A percentile compares a stretch with the other conserved stretches of the same genome.
Conservation (phyloP, 2,113 vertebrate species). For the Dissostichus mawsoni region DNA sequence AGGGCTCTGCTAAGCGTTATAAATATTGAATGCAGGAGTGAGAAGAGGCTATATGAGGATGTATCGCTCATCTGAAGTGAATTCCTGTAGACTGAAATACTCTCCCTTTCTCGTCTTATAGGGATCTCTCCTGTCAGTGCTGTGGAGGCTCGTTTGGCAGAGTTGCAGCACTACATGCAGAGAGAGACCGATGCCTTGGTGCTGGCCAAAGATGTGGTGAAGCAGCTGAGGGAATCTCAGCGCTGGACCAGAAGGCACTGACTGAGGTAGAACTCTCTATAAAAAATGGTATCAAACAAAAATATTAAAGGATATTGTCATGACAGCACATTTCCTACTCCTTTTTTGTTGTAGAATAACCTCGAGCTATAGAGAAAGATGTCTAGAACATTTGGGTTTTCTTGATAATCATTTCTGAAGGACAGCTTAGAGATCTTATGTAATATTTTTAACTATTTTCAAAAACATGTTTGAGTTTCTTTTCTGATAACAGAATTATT, state of each 20-base stretch:
- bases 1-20: not conserved
- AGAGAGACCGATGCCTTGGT: constrained; percentile 65
- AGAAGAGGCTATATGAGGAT: constrained; percentile 9
- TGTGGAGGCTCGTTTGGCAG: constrained; percentile 47
- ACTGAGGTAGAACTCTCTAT: constrained; percentile 53
- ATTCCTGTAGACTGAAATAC: not conserved
- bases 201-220: constrained; percentile 73
- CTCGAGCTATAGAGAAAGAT: not conserved
- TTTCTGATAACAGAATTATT: too few species aligned
- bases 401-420: too few species aligned
- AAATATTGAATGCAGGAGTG: constrained; percentile 6
- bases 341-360: not conserved
- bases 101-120: constrained; percentile 13
- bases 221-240: constrained; percentile 70
- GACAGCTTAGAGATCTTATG: too few species aligned
- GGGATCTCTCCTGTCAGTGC: constrained; percentile 34
- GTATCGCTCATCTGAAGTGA: not conserved
- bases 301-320: too few species aligned
- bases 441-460: too few species aligned
- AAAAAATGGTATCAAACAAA: too few species aligned
- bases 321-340: too few species aligned
- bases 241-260: constrained; percentile 68
- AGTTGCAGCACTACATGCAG: constrained; percentile 72
- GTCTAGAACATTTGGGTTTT: not conserved
- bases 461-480: too few species aligned